Conservation (phyloP, 2,888 invertebrate genomes). For the Thymelicus lineola region DNA sequence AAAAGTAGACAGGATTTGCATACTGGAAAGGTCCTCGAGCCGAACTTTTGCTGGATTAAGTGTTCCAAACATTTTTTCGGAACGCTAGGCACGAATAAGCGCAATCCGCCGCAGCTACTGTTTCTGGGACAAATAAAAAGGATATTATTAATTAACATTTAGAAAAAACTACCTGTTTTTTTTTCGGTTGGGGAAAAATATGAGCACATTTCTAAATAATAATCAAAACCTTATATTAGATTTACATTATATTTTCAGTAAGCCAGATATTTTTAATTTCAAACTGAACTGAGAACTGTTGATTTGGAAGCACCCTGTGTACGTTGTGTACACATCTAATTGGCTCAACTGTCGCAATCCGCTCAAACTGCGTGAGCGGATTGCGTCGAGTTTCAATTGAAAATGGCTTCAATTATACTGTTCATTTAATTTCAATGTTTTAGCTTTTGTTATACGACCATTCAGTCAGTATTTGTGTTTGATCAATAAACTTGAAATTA, state of each 20-base stretch:
- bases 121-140: no score
- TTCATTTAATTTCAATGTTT: constrained; percentile 31
- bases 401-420: constrained; percentile 35
- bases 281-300: constrained; percentile 16
- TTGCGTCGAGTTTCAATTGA: constrained; percentile 27
- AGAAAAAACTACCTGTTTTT: no score
- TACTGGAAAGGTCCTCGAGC: constrained; percentile 1
- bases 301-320: constrained; percentile 18
- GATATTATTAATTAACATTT: no score
- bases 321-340: constrained; percentile 27
- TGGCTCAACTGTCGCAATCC: constrained; percentile 28
- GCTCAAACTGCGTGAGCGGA: constrained; percentile 22
- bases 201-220: no score
- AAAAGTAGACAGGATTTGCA: not conserved
- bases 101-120: no score
- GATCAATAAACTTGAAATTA: constrained; percentile 45
- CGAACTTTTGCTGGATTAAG: not conserved
- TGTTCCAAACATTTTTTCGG: not conserved
- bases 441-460: constrained; percentile 28
- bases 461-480: constrained; percentile 25
- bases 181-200: no score
- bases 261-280: not conserved
- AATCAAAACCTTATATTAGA: no score
- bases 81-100: no score
- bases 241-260: no score